Base-by-base conservation (phyloP, 2,888 invertebrate genomes). In the Entomobrya multifasciata region DNA sequence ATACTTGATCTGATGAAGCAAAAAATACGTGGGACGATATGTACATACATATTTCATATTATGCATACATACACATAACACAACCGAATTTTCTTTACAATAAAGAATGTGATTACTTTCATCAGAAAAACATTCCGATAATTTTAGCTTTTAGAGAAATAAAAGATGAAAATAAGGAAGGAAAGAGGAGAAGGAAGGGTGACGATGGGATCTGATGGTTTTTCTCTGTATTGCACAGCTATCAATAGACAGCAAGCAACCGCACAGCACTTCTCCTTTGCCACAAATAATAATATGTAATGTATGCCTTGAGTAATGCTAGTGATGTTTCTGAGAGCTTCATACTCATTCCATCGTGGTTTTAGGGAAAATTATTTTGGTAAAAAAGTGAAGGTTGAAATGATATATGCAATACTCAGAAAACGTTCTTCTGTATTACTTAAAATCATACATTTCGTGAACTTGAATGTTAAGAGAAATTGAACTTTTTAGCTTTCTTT, bases 71-170 rank as follows among this genome's bases (percentile, higher is more conserved):
- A 5, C 52, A n/a, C n/a, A n/a, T n/a, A n/a, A n/a, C n/a, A n/a
- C n/a, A n/a, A n/a, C n/a, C n/a, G n/a, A n/a, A n/a, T n/a, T n/a
- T n/a, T n/a, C n/a, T n/a, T 17, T 17, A 36, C 36, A 5, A 22
- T 17, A 55, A 77, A 15, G 44, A 57, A 25, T 1, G 60, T 5
- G 60, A 77, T 25, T 27, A 30, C 30, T 55, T 55, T 55, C 74
- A 74, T 74, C 74, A 52, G 44, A 57, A 44, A 8, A 36, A 36
- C 8, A 6, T 36, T 44, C 57, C 44, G 77, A 77, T 77, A 60
- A 77, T 77, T 60, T 67, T 13, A 22, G 44, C 36, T 36, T 36
- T 36, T 44, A 13, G 22, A 65, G 60, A 27, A 13, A 10, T 36
- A 20, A 36, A 17, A 17, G 8, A 41, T 1, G 41, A 20, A 41